A percentile compares a stretch with the other conserved stretches of the same genome.
Evolutionary conservation across 2,113 vertebrate species (phyloP).

Genomic region (Campylorhamphus procurvoides): DNA sequence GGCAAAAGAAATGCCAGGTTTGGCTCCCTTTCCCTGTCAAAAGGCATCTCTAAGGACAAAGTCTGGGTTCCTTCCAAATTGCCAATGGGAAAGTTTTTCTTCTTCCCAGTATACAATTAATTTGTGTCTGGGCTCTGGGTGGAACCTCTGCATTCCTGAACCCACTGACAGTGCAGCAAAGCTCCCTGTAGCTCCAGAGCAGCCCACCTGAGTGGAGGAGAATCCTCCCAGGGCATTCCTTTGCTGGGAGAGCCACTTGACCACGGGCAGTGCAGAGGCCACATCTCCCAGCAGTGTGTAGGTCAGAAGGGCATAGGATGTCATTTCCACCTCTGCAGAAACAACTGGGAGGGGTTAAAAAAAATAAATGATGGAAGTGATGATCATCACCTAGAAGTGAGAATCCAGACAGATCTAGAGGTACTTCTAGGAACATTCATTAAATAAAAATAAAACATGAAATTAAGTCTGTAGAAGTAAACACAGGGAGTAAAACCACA

Average conservation of each 20-base stretch:
- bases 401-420: not conserved
- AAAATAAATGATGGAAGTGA: not conserved
- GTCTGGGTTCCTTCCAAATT: not conserved
- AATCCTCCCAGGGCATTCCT: conserved; percentile 91
- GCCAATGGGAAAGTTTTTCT: not conserved
- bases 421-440: not conserved
- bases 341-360: conserved; percentile 74
- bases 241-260: conserved; percentile 94
- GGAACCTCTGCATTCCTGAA: not conserved
- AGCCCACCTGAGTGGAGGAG: conserved; percentile 89
- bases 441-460: not conserved
- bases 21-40: not conserved
- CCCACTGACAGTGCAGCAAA: not conserved
- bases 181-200: not conserved
- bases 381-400: not conserved
- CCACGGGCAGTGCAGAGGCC: conserved; percentile 88
- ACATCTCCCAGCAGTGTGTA: conserved; percentile 88
- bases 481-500: not conserved
- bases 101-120: not conserved
- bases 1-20: not conserved
- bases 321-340: conserved; percentile 95
- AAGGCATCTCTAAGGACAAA: not conserved
- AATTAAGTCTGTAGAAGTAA: not conserved
- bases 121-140: not conserved
- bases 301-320: conserved; percentile 88